phyloP scores from a whole-genome alignment of 2,113 vertebrate genomes.

The Indicator indicator region DNA sequence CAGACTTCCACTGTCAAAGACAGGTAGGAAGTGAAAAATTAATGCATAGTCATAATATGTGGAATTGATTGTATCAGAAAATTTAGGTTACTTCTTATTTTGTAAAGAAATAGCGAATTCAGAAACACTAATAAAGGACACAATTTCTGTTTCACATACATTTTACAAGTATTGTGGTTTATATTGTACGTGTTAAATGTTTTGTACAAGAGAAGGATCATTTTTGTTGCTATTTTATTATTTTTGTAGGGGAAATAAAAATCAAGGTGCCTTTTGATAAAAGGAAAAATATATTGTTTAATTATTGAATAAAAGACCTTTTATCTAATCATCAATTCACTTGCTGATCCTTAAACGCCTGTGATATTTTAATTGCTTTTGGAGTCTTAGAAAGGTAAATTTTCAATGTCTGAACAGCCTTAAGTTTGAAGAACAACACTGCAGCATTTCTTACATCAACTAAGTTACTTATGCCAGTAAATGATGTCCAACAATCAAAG shows the following conservation, averaged over 20 bases:
- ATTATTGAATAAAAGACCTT: background rate
- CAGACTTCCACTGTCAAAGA: constrained; percentile 57
- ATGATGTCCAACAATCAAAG: background rate
- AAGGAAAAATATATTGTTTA: background rate
- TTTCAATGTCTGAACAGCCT: background rate
- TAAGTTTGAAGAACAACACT: background rate
- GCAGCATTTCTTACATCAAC: background rate
- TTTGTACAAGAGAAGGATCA: background rate
- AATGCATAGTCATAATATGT: background rate
- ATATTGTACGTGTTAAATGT: background rate
- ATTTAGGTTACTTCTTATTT: background rate
- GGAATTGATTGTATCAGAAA: background rate
- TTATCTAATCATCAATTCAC: background rate
- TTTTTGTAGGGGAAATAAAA: background rate
- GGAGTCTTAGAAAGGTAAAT: background rate
- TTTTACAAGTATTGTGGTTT: background rate
- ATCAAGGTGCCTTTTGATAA: background rate
- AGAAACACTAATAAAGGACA: background rate
- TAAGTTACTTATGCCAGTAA: background rate
- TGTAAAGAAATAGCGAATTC: background rate
- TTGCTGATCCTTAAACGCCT: background rate
- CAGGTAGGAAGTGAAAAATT: constrained; percentile 22
- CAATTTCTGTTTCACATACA: background rate
- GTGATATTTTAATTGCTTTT: background rate
- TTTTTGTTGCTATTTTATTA: background rate